phyloP scores from a whole-genome alignment of 2,113 vertebrate genomes.

The Mus spicilegus region DNA sequence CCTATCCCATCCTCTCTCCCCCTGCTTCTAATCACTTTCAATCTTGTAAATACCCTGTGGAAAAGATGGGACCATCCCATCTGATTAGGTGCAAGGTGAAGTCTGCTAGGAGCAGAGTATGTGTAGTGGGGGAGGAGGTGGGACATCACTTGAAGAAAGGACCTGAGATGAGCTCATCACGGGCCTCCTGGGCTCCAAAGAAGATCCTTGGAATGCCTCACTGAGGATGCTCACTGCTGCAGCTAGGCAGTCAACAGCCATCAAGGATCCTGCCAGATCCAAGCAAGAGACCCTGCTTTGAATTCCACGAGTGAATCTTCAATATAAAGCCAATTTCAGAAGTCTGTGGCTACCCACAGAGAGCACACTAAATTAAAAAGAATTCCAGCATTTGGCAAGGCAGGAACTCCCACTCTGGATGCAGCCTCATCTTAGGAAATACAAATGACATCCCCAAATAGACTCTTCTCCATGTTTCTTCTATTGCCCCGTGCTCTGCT shows the following conservation, averaged over 20 bases:
- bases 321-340: constrained; percentile 53
- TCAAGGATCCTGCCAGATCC: not conserved
- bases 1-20: no score
- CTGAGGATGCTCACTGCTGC: not conserved
- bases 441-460: constrained; percentile 1
- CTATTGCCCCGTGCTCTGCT: not conserved
- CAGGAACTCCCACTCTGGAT: not conserved
- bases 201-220: no score
- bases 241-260: not conserved
- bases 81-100: not conserved
- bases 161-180: not conserved
- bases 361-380: not conserved
- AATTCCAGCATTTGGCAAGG: not conserved
- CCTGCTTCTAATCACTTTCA: not conserved
- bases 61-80: not conserved
- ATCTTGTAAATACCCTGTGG: not conserved
- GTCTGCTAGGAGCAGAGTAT: not conserved
- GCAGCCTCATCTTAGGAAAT: not conserved
- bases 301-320: constrained; percentile 36
- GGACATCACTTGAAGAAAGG: not conserved
- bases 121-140: not conserved
- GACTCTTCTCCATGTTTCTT: constrained; percentile 14
- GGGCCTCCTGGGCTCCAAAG: not conserved
- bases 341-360: constrained; percentile 21
- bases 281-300: not conserved